Conservation (phyloP, 2,113 vertebrate species). For the Myocastor coypus region DNA sequence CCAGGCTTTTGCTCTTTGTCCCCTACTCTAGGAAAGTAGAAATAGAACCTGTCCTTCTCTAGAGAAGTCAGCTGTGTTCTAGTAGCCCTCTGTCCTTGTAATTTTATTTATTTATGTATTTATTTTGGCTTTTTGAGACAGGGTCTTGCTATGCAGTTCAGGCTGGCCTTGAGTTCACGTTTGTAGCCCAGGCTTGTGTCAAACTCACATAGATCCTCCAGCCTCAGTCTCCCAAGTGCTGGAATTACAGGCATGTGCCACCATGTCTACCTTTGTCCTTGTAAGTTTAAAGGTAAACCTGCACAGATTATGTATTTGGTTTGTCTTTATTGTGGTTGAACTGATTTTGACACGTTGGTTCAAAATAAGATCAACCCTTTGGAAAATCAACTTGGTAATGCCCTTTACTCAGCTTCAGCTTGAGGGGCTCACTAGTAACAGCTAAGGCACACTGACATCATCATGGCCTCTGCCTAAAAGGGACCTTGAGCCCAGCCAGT, state of each 20-base stretch:
- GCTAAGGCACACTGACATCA: neutral
- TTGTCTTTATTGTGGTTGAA: conserved; percentile 46
- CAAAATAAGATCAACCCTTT: conserved; percentile 59
- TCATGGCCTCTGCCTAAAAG: conserved; percentile 10
- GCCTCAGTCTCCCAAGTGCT: too few species aligned
- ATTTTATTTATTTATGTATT: neutral
- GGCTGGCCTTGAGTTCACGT: too few species aligned
- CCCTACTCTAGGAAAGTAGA: neutral
- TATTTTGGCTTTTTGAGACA: too few species aligned
- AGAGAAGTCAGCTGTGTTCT: neutral
- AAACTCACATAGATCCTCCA: too few species aligned
- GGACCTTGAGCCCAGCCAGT: neutral
- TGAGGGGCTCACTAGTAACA: conserved; percentile 52
- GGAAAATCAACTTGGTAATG: conserved; percentile 59
- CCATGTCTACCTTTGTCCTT: neutral
- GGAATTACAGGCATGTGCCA: too few species aligned
- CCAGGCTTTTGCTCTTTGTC: neutral
- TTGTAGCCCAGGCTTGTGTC: too few species aligned
- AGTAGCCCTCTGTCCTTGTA: neutral
- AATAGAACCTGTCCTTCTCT: neutral
- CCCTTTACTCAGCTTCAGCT: conserved; percentile 15
- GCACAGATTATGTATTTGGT: conserved; percentile 52
- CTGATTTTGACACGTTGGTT: conserved; percentile 58
- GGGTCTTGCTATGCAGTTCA: too few species aligned
- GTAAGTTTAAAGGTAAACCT: conserved; percentile 27